These are phyloP conservation scores for Dasyornis broadbenti DNA, from an alignment of 2,113 vertebrate species.

Conservation along the genomic window DNA sequence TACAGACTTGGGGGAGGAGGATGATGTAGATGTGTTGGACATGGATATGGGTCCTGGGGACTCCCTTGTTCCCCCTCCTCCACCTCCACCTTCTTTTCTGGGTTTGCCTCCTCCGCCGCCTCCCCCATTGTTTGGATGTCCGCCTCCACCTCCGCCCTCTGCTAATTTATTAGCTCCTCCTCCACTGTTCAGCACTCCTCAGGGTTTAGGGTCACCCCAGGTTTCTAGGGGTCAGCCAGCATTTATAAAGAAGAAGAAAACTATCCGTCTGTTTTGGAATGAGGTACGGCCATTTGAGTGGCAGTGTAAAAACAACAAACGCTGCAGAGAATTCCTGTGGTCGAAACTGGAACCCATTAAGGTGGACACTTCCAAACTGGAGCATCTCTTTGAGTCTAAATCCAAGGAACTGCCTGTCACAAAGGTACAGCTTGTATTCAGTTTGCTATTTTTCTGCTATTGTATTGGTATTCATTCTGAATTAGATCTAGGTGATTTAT, in stretches of 20 bases:
- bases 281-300: conserved; percentile 92
- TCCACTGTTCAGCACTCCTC: conserved; percentile 72
- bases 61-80: conserved; percentile 79
- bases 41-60: conserved; percentile 80
- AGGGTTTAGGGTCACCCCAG: conserved; percentile 82
- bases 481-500: conserved; percentile 18
- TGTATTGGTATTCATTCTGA: conserved; percentile 29
- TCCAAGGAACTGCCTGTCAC: conserved; percentile 95
- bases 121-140: conserved; percentile 77
- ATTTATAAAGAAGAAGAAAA: conserved; percentile 98
- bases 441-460: conserved; percentile 21
- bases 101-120: conserved; percentile 75
- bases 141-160: conserved; percentile 81
- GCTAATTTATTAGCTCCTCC: conserved; percentile 82
- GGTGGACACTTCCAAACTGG: conserved; percentile 93
- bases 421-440: conserved; percentile 79
- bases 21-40: conserved; percentile 89
- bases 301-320: conserved; percentile 86
- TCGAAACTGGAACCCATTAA: conserved; percentile 94
- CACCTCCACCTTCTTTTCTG: conserved; percentile 74
- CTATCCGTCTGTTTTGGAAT: conserved; percentile 96
- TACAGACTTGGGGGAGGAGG: conserved; percentile 92
- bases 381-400: conserved; percentile 97
- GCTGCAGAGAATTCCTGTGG: conserved; percentile 92
- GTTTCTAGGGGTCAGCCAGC: conserved; percentile 81